Percentiles rank a stretch among this genome's conserved stretches.
Conservation (phyloP, 2,797 vertebrate species). For the Xiphorhynchus erythropygius region DNA sequence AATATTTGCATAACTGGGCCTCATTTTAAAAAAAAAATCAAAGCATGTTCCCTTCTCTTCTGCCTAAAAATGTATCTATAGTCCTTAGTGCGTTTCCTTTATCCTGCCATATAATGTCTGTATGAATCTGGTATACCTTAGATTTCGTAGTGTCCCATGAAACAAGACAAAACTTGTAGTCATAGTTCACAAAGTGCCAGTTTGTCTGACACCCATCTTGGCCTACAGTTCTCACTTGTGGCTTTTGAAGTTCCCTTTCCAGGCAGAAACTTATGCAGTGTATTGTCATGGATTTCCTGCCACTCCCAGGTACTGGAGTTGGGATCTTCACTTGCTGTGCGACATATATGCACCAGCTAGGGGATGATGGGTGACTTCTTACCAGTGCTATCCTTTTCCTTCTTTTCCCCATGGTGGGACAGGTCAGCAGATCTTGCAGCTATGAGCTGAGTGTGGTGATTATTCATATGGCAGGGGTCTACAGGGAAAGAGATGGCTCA, state of each 20-base stretch:
- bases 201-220: neutral
- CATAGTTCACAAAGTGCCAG: neutral
- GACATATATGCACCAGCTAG: accelerated
- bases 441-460: neutral
- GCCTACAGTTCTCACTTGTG: neutral
- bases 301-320: neutral
- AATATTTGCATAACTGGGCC: neutral
- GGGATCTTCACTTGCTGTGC: neutral
- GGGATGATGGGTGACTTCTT: neutral
- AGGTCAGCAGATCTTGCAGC: neutral
- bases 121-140: neutral
- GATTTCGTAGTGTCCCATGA: neutral
- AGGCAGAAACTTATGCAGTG: neutral
- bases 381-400: neutral
- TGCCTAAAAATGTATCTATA: neutral
- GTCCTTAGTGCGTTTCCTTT: neutral
- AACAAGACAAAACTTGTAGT: neutral
- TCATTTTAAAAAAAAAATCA: neutral
- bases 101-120: neutral
- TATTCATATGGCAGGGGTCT: neutral
- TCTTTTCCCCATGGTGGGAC: neutral
- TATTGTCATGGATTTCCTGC: neutral
- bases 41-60: neutral
- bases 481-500: neutral
- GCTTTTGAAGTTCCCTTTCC: neutral